Evolutionary conservation across 37 sponge, comb jelly and placozoan species (phyloP).

Genomic region (Halichondria panicea): DNA sequence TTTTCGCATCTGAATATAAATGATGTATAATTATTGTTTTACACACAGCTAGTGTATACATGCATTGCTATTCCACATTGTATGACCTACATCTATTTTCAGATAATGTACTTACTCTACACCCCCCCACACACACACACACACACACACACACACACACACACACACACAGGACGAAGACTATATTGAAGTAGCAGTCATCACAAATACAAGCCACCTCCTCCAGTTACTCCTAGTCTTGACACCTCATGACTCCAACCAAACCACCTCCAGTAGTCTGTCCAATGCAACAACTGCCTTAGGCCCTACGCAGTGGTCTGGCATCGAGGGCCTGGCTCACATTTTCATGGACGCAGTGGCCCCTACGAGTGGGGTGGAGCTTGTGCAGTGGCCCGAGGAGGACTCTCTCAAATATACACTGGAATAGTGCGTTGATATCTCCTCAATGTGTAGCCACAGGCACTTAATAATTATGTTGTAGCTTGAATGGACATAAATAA

Average conservation of each 20-base stretch:
- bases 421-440: constrained; percentile 8
- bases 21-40: not conserved
- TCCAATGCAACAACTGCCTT: too few relatives aligned
- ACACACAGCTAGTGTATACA: too few relatives aligned
- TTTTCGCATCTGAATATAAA: not conserved
- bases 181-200: too few relatives aligned
- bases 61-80: too few relatives aligned
- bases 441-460: not conserved
- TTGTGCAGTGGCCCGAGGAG: constrained; percentile 42
- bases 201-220: not conserved
- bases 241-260: not conserved
- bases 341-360: constrained; percentile 23
- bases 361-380: constrained; percentile 1
- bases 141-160: too few relatives aligned
- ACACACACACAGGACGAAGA: too few relatives aligned
- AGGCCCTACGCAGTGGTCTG: not conserved
- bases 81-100: too few relatives aligned
- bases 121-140: too few relatives aligned
- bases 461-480: not conserved
- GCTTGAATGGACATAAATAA: too few relatives aligned
- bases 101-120: too few relatives aligned
- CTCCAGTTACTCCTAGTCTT: constrained; percentile 13
- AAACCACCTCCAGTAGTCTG: not conserved
- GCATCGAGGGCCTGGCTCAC: constrained; percentile 2
- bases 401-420: constrained; percentile 21